A percentile compares a stretch with the other conserved stretches of the same genome.
phyloP scores from a whole-genome alignment of 1,140 invertebrate genomes.

The Proctacanthus coquilletti region DNA sequence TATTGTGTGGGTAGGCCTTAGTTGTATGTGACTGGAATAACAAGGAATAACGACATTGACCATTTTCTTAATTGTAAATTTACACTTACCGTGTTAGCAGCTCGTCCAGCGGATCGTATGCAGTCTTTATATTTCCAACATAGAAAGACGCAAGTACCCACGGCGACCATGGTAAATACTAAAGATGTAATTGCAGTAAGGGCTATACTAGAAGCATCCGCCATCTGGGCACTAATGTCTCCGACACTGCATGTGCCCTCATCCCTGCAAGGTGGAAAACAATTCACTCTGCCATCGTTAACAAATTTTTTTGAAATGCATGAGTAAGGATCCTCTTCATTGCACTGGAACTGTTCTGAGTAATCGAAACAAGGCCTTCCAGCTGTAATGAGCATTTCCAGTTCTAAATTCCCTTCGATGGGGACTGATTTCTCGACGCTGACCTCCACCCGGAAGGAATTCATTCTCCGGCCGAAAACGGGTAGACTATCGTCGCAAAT shows the following conservation, averaged over 20 bases:
- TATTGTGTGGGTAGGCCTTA: too few relatives aligned
- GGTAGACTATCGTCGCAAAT: constrained; percentile 20
- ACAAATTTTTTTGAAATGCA: constrained; percentile 26
- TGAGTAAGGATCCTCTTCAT: constrained; percentile 21
- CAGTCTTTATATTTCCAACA: constrained; percentile 29
- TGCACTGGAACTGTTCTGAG: constrained; percentile 17
- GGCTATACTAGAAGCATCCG: constrained; percentile 23
- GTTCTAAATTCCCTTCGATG: too few relatives aligned
- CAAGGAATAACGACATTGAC: too few relatives aligned
- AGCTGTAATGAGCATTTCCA: constrained; percentile 22
- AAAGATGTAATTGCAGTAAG: constrained; percentile 26
- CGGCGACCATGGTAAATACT: constrained; percentile 27
- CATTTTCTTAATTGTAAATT: too few relatives aligned
- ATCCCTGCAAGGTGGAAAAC: constrained; percentile 23
- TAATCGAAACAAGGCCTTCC: constrained; percentile 20
- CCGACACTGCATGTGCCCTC: constrained; percentile 22
- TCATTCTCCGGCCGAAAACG: too few relatives aligned
- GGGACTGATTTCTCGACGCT: too few relatives aligned
- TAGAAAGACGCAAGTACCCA: constrained; percentile 26
- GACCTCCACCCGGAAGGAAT: too few relatives aligned
- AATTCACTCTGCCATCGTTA: constrained; percentile 24
- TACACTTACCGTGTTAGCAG: too few relatives aligned
- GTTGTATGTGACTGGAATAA: too few relatives aligned
- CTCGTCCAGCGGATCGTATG: too few relatives aligned
- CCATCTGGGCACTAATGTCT: constrained; percentile 13